Evolutionary conservation across 1,140 invertebrate species (phyloP).

Genomic region (Dryas iulia): DNA sequence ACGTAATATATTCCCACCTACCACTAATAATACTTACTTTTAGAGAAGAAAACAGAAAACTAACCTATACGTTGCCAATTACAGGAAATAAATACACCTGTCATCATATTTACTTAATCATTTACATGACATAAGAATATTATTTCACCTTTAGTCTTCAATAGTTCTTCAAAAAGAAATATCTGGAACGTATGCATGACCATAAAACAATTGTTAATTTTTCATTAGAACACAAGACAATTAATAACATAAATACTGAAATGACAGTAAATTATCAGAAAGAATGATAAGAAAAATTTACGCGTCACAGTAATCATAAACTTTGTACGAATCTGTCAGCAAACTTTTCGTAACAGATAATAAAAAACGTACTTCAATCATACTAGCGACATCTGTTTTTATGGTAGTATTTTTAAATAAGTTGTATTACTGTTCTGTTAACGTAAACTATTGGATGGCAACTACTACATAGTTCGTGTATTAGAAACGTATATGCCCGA

Average conservation of each 20-base stretch:
- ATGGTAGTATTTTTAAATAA: background rate
- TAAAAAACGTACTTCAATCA: conserved; percentile 11
- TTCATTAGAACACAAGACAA: background rate
- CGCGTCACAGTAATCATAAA: conserved; percentile 24
- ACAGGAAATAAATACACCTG: background rate
- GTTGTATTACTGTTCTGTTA: background rate
- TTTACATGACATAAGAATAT: background rate
- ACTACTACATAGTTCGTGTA: background rate
- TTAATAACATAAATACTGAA: background rate
- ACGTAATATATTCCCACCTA: background rate
- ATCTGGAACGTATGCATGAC: background rate
- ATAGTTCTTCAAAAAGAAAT: background rate
- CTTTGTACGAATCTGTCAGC: conserved; percentile 19
- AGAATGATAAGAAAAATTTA: background rate
- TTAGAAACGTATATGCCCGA: background rate
- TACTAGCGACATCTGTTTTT: background rate
- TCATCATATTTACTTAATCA: background rate
- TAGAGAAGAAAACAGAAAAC: background rate
- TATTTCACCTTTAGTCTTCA: background rate
- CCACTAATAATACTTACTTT: background rate
- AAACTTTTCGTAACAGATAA: conserved; percentile 25
- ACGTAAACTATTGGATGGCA: background rate
- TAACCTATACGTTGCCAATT: background rate
- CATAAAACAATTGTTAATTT: background rate
- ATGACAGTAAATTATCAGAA: background rate